Conservation (phyloP, 1,140 invertebrate species). For the Bombyx mandarina region DNA sequence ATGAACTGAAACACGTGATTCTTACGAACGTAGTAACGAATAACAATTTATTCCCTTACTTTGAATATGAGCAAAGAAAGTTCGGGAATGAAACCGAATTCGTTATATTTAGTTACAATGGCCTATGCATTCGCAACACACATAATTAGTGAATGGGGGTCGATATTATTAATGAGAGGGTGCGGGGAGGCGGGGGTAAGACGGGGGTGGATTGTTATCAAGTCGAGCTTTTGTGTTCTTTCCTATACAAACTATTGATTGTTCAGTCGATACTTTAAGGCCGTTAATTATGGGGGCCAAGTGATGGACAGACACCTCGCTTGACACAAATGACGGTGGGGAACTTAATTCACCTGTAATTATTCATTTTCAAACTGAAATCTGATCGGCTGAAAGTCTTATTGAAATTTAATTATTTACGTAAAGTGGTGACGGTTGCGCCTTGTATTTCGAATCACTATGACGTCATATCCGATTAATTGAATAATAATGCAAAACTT, state of each 20-base stretch:
- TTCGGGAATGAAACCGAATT: background rate
- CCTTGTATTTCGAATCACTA: too few relatives aligned
- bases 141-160: conserved; percentile 64
- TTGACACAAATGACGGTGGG: conserved; percentile 57
- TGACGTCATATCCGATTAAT: too few relatives aligned
- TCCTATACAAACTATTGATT: conserved; percentile 60
- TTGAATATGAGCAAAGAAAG: background rate
- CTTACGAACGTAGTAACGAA: too few relatives aligned
- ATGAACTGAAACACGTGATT: background rate
- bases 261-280: conserved; percentile 57
- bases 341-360: conserved; percentile 56
- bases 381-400: background rate
- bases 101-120: conserved; percentile 4
- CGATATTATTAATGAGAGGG: conserved; percentile 64
- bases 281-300: conserved; percentile 63
- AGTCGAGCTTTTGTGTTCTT: conserved; percentile 65
- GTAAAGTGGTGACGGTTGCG: background rate
- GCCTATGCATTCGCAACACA: conserved; percentile 61
- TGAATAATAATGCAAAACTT: too few relatives aligned
- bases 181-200: conserved; percentile 17
- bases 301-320: conserved; percentile 56
- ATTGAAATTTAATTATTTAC: conserved; percentile 1
- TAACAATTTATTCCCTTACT: background rate
- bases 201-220: conserved; percentile 53
- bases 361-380: conserved; percentile 34